Percentiles rank a stretch among this genome's conserved stretches.
Evolutionary conservation across 1,140 invertebrate species (phyloP).

Genomic region (Drosophila kikkawai): DNA sequence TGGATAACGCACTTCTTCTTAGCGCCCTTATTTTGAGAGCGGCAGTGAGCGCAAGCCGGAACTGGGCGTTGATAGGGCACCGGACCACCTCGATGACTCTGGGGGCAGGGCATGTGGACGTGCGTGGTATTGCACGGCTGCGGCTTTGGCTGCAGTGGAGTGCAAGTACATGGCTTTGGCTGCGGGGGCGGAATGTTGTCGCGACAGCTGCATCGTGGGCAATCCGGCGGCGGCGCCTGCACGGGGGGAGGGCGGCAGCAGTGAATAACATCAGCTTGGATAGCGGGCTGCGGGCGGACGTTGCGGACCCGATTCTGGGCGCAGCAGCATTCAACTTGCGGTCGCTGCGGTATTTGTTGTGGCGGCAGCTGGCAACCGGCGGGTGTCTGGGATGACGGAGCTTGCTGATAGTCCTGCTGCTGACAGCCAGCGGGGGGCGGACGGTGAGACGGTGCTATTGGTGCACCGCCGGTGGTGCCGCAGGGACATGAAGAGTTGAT

Average conservation of each 20-base stretch:
- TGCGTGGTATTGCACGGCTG: conserved; percentile 18
- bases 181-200: neutral
- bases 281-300: neutral
- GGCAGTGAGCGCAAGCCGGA: conserved; percentile 31
- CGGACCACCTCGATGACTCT: neutral
- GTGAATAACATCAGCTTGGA: conserved; percentile 45
- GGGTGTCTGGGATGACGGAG: neutral
- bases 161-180: conserved; percentile 13
- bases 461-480: conserved; percentile 25
- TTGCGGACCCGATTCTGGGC: conserved; percentile 5
- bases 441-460: neutral
- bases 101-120: conserved; percentile 36
- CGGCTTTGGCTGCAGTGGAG: neutral
- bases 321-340: conserved; percentile 46
- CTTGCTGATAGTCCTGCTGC: neutral
- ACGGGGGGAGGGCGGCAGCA: conserved; percentile 18
- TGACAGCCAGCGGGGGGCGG: conserved; percentile 2
- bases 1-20: conserved; percentile 54
- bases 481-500: conserved; percentile 51
- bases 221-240: neutral
- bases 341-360: neutral
- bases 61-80: neutral
- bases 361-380: conserved; percentile 8
- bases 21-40: neutral
- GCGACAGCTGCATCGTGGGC: conserved; percentile 44